Evolutionary conservation across 2,888 invertebrate genomes (phyloP), one percentile per base, ranked within the genome.

Genomic region (Tipula lateralis): DNA sequence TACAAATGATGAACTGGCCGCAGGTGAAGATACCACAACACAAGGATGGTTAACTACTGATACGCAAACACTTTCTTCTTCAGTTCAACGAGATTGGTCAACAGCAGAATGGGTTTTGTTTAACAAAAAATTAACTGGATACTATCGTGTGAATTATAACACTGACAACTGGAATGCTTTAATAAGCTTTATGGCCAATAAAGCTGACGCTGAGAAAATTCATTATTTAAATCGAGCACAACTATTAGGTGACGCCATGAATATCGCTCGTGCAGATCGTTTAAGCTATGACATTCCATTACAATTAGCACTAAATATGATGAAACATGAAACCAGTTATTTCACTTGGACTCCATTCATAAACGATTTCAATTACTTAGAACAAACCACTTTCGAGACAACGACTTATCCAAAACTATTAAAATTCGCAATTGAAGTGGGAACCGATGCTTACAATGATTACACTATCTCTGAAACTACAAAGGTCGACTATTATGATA

Each of bases 231-330:
- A 96, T 87, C 90, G 96, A 85, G 96, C 95, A 0, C 96, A 97
- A 88, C 91, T 97, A 84, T 90, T 97, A 5, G 96, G 96, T 86
- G 97, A 97, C 88, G 93, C 95, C 0, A 91, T 95, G 88, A 94
- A 94, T 44, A 29, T 84, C 3, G 84, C 84, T 12, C 80, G 81
- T 2, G 30, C 81, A 24, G 12, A 81, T 82, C 83, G 34, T 3
- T 36, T 84, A 16, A 80, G 87, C 81, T 93, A 93, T 87, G 87
- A 88, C 0, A 86, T 90, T 24, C 91, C 93, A 0, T 90, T 95
- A 83, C 91, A 92, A 24, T 87, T 95, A 29, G 91, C 66, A 12
- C 12, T 2, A 24, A 66, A 24, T 6, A 24, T 66, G 66, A 66
- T 66, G 66, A 24, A 24, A 66, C 66, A 66, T 24, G 66, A 66